Evolutionary conservation across 2,888 invertebrate species (phyloP).

Genomic region (Archips xylosteana): DNA sequence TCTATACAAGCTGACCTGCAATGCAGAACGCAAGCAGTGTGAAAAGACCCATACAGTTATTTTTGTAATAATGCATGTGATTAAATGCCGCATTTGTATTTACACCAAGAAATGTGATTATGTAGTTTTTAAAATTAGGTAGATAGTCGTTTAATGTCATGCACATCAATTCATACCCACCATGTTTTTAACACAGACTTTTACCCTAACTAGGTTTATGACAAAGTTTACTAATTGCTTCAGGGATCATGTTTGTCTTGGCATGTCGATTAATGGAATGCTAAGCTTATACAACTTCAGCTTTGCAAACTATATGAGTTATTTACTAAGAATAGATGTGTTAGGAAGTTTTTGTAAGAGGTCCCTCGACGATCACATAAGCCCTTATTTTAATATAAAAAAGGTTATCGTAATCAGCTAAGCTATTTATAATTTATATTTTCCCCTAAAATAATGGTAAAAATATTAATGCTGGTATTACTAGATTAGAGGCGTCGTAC

Average conservation of each 20-base stretch:
- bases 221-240: constrained; percentile 27
- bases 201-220: background rate
- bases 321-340: too few relatives aligned
- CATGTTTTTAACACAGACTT: background rate
- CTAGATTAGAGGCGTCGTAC: background rate
- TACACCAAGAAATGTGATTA: too few relatives aligned
- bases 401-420: too few relatives aligned
- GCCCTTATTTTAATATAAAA: too few relatives aligned
- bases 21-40: too few relatives aligned
- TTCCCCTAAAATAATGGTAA: background rate
- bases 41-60: too few relatives aligned
- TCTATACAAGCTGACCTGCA: too few relatives aligned
- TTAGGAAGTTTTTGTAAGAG: background rate
- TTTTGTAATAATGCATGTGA: too few relatives aligned
- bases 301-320: background rate
- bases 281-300: constrained; percentile 9
- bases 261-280: constrained; percentile 24
- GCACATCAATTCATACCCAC: background rate
- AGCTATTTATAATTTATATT: background rate
- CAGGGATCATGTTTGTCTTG: constrained; percentile 27
- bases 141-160: background rate
- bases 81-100: too few relatives aligned
- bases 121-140: too few relatives aligned
- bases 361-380: too few relatives aligned
- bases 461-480: constrained; percentile 15